A percentile compares a stretch with the other conserved stretches of the same genome.
Evolutionary conservation across 2,113 vertebrate species (phyloP).

Genomic region (Scomber japonicus): DNA sequence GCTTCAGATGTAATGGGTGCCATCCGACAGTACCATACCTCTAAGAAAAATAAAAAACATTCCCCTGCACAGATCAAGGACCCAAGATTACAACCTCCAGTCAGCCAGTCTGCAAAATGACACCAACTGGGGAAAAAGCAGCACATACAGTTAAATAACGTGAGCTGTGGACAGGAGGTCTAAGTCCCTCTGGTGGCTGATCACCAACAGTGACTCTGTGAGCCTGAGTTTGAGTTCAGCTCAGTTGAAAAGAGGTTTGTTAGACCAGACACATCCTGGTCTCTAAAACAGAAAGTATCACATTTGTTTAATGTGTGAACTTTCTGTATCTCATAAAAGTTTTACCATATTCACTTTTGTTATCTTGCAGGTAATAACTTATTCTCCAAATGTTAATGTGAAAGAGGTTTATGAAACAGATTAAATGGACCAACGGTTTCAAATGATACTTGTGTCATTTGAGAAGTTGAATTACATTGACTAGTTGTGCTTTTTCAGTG

Average conservation of each 20-base stretch:
- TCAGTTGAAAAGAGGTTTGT: constrained; percentile 4
- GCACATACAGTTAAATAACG: background rate
- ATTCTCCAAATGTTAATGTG: background rate
- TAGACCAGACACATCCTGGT: background rate
- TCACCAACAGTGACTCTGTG: background rate
- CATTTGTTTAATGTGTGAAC: background rate
- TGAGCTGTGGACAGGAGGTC: background rate
- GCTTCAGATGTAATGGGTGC: constrained; percentile 83
- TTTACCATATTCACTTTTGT: background rate
- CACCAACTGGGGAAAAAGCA: background rate
- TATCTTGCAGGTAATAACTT: background rate
- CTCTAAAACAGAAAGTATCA: background rate
- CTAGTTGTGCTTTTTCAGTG: background rate
- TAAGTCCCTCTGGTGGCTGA: background rate
- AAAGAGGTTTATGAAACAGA: constrained; percentile 17
- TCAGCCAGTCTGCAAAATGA: constrained; percentile 1
- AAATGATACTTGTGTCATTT: background rate
- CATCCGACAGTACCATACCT: constrained; percentile 60
- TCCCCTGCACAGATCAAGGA: background rate
- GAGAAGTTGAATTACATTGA: background rate
- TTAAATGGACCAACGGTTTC: background rate
- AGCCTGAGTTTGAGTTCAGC: background rate
- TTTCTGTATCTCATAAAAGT: background rate
- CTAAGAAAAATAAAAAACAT: constrained; percentile 38
- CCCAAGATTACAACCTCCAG: background rate